Base-by-base conservation (phyloP, 2,888 invertebrate genomes). In the Drosophila atripex region DNA sequence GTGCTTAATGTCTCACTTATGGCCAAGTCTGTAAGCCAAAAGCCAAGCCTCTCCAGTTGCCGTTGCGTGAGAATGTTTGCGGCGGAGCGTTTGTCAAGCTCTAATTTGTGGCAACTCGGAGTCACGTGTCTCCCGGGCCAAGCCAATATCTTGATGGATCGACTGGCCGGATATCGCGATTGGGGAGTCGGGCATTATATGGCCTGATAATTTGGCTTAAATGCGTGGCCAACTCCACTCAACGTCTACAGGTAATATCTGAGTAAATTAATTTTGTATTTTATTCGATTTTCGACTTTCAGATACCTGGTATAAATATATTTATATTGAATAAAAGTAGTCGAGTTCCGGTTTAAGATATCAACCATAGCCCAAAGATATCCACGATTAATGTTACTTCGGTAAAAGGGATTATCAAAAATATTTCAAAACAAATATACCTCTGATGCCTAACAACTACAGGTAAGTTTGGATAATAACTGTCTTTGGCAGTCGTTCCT, bases 1-100 rank as follows among this genome's bases (percentile, higher is more conserved):
- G 75, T 38, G 86, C 73, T 79, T 87, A 82, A 87, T 83, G 88
- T 87, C 83, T 83, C 83, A 83, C 83, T 83, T 86, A 80, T 79
- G 80, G 84, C 71, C 75, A 71, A 73, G 58, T 41, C 78, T 78
- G 71, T 80, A 78, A 78, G 16, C 18, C 38, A 30, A 45, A 25
- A 53, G 45, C 60, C 63, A 64, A 64, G 65, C 65, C 63, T 53
- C 63, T 46, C 23, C 16, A 21, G 16, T 7, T 11, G 30, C 41
- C 21, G 45, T 64, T 64, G 64, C 64, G 66, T 64, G 64, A 64
- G 64, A 64, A 64, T 53, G 66, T 53, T 52, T 60, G 39, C 11
- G 21, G 38, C 16, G 12, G 7, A 47, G 68, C 66, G 47, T 65
- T 65, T 65, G 64, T 65, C 64, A 65, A 65, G 64, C 64, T 66